Evolutionary conservation across 2,113 vertebrate genomes (phyloP).

Genomic region (Eurystomus gularis): DNA sequence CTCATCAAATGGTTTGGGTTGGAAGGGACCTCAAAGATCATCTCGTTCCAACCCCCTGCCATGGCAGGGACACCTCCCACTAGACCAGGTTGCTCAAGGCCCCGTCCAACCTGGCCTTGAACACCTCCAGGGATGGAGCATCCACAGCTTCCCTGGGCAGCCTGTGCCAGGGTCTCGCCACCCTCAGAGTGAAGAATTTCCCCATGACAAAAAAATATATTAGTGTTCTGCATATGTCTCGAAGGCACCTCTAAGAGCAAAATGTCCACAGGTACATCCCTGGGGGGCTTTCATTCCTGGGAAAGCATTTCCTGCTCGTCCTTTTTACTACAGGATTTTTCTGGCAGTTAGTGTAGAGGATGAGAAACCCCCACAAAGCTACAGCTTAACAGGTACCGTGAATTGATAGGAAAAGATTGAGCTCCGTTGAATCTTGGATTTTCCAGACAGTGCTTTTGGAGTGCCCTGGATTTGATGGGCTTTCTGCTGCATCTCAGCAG

Average conservation of each 20-base stretch:
- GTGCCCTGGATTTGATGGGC: background rate
- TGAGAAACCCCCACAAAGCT: background rate
- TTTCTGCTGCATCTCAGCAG: background rate
- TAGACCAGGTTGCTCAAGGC: too few relatives aligned
- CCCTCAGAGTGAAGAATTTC: background rate
- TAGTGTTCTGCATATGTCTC: background rate
- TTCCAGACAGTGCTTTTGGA: background rate
- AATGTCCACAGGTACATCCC: fast-evolving
- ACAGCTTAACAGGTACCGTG: fast-evolving
- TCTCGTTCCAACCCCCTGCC: too few relatives aligned
- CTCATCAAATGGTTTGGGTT: too few relatives aligned
- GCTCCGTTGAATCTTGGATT: background rate
- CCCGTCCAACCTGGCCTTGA: too few relatives aligned
- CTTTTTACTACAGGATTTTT: background rate
- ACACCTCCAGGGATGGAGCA: too few relatives aligned
- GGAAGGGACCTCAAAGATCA: too few relatives aligned
- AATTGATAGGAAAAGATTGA: background rate
- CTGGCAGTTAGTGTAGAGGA: background rate
- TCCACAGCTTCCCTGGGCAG: too few relatives aligned
- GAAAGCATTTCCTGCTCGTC: background rate
- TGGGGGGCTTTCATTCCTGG: background rate
- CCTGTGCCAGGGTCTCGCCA: too few relatives aligned
- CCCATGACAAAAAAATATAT: background rate
- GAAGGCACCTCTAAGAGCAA: fast-evolving
- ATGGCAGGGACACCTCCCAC: too few relatives aligned